These are phyloP conservation scores for Anthonomus grandis DNA, from an alignment of 1,140 invertebrate species.

Conservation along the genomic window DNA sequence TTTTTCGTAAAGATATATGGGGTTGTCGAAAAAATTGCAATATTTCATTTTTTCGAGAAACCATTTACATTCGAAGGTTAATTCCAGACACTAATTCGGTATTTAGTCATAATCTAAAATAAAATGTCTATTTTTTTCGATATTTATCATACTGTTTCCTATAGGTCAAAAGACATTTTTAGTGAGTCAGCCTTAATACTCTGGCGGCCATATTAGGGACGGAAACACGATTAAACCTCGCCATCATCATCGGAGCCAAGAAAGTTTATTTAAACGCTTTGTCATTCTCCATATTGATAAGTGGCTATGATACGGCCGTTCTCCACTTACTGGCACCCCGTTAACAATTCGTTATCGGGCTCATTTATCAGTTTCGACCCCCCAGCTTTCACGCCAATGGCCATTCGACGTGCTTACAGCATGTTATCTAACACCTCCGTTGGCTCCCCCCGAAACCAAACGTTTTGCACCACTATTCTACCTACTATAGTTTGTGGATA, in stretches of 20 bases:
- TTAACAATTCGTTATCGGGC: conserved; percentile 28
- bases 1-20: too few species aligned
- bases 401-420: conserved; percentile 27
- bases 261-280: conserved; percentile 26
- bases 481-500: conserved; percentile 10
- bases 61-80: too few species aligned
- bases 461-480: conserved; percentile 19
- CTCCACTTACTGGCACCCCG: conserved; percentile 28
- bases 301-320: conserved; percentile 23
- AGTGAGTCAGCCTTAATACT: too few species aligned
- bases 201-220: neutral
- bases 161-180: too few species aligned
- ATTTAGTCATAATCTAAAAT: too few species aligned
- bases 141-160: too few species aligned
- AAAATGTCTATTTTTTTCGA: too few species aligned
- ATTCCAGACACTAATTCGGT: too few species aligned
- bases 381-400: conserved; percentile 28
- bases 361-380: conserved; percentile 28
- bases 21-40: too few species aligned
- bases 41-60: too few species aligned
- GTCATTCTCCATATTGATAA: conserved; percentile 33
- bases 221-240: conserved; percentile 15
- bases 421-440: conserved; percentile 27
- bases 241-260: too few species aligned
- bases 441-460: conserved; percentile 8